Conservation (phyloP, 1,140 invertebrate species). For the Ericerus pela region DNA sequence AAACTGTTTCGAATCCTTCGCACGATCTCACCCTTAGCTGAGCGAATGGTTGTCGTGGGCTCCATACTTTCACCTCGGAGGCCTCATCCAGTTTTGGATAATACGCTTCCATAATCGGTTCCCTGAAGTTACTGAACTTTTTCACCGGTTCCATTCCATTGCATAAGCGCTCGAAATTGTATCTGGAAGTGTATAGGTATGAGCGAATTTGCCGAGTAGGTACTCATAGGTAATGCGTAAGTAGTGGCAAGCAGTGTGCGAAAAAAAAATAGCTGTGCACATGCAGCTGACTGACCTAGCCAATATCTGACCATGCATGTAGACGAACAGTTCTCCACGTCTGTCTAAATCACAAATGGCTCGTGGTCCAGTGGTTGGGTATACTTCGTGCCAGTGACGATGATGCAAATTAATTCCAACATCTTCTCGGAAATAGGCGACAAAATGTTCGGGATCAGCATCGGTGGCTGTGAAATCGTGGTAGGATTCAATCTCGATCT, state of each 20-base stretch:
- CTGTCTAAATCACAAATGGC: constrained; percentile 48
- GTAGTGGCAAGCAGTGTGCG: neutral
- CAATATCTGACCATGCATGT: constrained; percentile 60
- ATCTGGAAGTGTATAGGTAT: constrained; percentile 33
- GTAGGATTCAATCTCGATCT: too few species aligned
- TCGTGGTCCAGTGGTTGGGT: constrained; percentile 35
- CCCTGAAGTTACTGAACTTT: constrained; percentile 41
- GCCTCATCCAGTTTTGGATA: constrained; percentile 54
- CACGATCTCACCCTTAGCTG: constrained; percentile 39
- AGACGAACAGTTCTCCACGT: constrained; percentile 58
- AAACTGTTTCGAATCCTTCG: neutral
- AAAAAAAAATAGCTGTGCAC: neutral
- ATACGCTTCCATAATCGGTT: constrained; percentile 49
- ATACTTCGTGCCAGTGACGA: constrained; percentile 59
- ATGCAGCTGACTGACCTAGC: constrained; percentile 31
- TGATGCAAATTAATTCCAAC: constrained; percentile 40
- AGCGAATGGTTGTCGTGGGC: constrained; percentile 41
- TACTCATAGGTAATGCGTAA: too few species aligned
- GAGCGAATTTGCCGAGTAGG: too few species aligned
- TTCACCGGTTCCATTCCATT: constrained; percentile 41
- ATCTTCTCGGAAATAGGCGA: constrained; percentile 33
- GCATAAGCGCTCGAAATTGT: constrained; percentile 51
- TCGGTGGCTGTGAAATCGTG: constrained; percentile 38
- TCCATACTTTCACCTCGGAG: constrained; percentile 45
- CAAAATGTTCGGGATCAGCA: constrained; percentile 28